Base-by-base conservation (phyloP, 92 coral and sea anemone species). In the Parazoanthus darwini region DNA sequence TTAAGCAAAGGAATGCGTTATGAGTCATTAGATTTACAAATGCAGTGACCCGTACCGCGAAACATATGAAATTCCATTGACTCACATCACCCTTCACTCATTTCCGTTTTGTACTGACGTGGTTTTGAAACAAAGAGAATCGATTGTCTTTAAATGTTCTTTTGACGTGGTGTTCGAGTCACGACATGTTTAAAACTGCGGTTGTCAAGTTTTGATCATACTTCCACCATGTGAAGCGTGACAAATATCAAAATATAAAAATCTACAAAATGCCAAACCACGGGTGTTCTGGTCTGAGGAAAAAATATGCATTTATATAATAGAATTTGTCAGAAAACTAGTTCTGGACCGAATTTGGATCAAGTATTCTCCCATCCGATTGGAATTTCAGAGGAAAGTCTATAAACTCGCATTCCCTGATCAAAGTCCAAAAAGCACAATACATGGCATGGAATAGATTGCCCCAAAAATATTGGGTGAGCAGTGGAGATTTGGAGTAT, bases 321-420 rank as follows among this genome's bases (percentile, higher is more conserved):
- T 25, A 70, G 10, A 33, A 72, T 72, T 71, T 71, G 76, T 26
- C 39, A 71, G 76, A 71, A 71, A 71, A 71, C 38, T 71, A 71
- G 38, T 71, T 71, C 39, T 29, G 29, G 76, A 26, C 39, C 76
- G 76, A n/a, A 71, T 71, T 71, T 71, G 11, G 29, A 71, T 71
- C 37, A 71, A 71, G 76, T 71, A 71, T 71, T 71, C 39, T 71
- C 29, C 76, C 39, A 71, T 71, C 76, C 76, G 76, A 5, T 71
- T 71, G 76, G 76, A 71, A 71, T 71, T 71, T 71, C 76, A 71
- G 76, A 71, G 38, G 76, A 72, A 72, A 72, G 33, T 72, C 76
- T 71, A 71, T 71, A 71, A 71, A 71, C 75, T 36, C 76, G 58
- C 13, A 16, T 9, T 51, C 16, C 13, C 58, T 51, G 16, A 46